Conservation (phyloP, 2,888 invertebrate species). For the Drosophila ezoana region DNA sequence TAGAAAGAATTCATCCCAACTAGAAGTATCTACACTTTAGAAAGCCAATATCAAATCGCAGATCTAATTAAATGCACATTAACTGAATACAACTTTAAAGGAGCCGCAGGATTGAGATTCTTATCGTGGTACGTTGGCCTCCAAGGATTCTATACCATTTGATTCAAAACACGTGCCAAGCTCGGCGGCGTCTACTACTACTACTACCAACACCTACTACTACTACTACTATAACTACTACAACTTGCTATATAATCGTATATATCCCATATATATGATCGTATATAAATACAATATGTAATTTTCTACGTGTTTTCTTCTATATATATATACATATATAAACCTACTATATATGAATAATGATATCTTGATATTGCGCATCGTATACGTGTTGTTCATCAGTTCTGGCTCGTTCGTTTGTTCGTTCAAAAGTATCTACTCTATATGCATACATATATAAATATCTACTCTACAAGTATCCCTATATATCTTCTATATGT, state of each 20-base stretch:
- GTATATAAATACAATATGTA: conserved; percentile 54
- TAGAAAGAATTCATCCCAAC: not conserved
- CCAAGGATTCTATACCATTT: conserved; percentile 42
- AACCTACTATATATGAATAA: conserved; percentile 35
- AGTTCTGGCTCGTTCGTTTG: conserved; percentile 75
- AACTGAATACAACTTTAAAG: conserved; percentile 19
- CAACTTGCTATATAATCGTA: conserved; percentile 62
- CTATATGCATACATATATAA: conserved; percentile 26
- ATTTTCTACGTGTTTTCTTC: conserved; percentile 72
- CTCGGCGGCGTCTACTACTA: conserved; percentile 62
- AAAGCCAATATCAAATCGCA: conserved; percentile 3
- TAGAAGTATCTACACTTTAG: conserved; percentile 10
- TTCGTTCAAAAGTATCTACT: conserved; percentile 48
- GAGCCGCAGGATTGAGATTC: conserved; percentile 46
- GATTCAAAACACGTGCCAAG: conserved; percentile 47
- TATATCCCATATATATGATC: conserved; percentile 46
- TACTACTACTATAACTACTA: conserved; percentile 48
- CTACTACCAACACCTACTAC: conserved; percentile 37
- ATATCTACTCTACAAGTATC: conserved; percentile 30
- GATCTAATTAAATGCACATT: conserved; percentile 4
- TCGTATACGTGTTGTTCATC: conserved; percentile 70
- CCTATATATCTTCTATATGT: conserved; percentile 16
- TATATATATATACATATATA: conserved; percentile 29
- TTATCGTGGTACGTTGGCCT: conserved; percentile 64
- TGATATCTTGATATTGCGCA: conserved; percentile 51